Base-by-base conservation (phyloP, 2,888 invertebrate genomes). In the Adineta ricciae region DNA sequence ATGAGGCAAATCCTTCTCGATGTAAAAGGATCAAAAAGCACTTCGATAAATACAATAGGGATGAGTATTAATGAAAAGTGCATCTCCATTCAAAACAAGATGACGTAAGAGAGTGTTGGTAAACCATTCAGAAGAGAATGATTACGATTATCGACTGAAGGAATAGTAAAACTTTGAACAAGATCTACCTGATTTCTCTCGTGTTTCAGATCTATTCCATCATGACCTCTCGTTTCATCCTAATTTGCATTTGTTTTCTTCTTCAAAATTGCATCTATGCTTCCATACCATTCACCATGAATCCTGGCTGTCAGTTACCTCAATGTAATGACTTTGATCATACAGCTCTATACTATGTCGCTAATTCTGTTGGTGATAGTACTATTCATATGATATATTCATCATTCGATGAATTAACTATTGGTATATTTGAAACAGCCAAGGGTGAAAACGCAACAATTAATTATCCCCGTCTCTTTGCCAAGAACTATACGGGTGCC, bases 1-100 rank as follows among this genome's bases (percentile, higher is more conserved):
- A 89, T 82, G 86, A 88, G 21, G 73, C 41, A 9, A 56, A 82
- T 46, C n/a, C n/a, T n/a, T n/a, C n/a, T n/a, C n/a, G n/a, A n/a
- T n/a, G n/a, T n/a, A n/a, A n/a, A n/a, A n/a, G n/a, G n/a, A n/a
- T n/a, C n/a, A n/a, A n/a, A n/a, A n/a, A n/a, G n/a, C n/a, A n/a
- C n/a, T n/a, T n/a, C n/a, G n/a, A n/a, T n/a, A n/a, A n/a, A n/a
- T n/a, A n/a, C n/a, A n/a, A n/a, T n/a, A n/a, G n/a, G n/a, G n/a
- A n/a, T n/a, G n/a, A n/a, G n/a, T n/a, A n/a, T n/a, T n/a, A n/a
- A n/a, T n/a, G n/a, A n/a, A n/a, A n/a, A n/a, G n/a, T n/a, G n/a
- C n/a, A n/a, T n/a, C n/a, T n/a, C n/a, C n/a, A n/a, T n/a, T n/a
- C n/a, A n/a, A n/a, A n/a, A n/a, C n/a, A n/a, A n/a, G n/a, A n/a